Percentiles rank a stretch among this genome's conserved stretches.
These are phyloP conservation scores for Eurois occulta DNA, from an alignment of 2,888 invertebrate genomes.

Conservation along the genomic window DNA sequence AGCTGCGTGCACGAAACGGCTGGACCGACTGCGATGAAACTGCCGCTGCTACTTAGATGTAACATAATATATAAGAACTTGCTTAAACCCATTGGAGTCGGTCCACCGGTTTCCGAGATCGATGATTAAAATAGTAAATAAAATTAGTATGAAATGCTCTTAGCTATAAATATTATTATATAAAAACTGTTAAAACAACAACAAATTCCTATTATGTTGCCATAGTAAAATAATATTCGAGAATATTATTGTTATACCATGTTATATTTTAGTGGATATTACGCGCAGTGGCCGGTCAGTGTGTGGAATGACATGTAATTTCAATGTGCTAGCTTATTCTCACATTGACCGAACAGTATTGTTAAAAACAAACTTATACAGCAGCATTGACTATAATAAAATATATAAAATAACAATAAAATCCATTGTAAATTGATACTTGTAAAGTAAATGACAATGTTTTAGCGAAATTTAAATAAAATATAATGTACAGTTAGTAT, in stretches of 20 bases:
- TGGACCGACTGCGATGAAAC: slow-evolving; percentile 17
- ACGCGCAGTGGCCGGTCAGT: slow-evolving; percentile 26
- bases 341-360: slow-evolving; percentile 32
- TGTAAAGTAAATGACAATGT: slow-evolving; percentile 52
- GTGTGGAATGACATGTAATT: slow-evolving; percentile 11
- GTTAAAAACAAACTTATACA: slow-evolving; percentile 25
- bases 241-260: slow-evolving; percentile 59
- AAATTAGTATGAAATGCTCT: slow-evolving; percentile 57
- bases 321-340: neutral
- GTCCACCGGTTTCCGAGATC: slow-evolving; percentile 12
- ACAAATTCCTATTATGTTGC: slow-evolving; percentile 64
- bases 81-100: slow-evolving; percentile 3
- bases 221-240: slow-evolving; percentile 63
- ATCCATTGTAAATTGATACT: slow-evolving; percentile 39
- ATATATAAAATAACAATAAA: slow-evolving; percentile 30
- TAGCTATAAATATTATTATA: slow-evolving; percentile 43
- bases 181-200: slow-evolving; percentile 54
- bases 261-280: slow-evolving; percentile 53
- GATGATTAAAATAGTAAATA: slow-evolving; percentile 32
- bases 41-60: slow-evolving; percentile 7
- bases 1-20: slow-evolving; percentile 26
- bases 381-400: slow-evolving; percentile 34
- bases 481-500: slow-evolving; percentile 60
- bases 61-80: slow-evolving; percentile 15
- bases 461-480: slow-evolving; percentile 55